Percentiles rank a stretch among this genome's conserved stretches.
Conservation (phyloP, 2,797 vertebrate species). For the Onychomys arenicola region DNA sequence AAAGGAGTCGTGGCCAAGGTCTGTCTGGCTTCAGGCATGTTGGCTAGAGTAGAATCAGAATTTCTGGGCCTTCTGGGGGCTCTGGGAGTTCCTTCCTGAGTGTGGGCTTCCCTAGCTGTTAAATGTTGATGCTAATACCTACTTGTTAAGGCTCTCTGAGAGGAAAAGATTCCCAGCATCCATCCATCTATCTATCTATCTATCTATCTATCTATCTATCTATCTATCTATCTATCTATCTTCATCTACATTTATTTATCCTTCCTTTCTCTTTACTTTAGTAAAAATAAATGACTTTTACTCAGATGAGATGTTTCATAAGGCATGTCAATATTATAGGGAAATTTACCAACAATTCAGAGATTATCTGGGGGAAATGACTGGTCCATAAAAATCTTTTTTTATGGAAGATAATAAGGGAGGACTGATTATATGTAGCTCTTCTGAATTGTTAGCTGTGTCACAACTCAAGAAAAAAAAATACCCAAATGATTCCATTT, state of each 20-base stretch:
- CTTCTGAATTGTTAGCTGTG: not conserved
- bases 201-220: too few relatives aligned
- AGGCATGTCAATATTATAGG: constrained; percentile 26
- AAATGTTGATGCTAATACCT: not conserved
- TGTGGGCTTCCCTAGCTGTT: not conserved
- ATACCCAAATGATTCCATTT: constrained; percentile 35
- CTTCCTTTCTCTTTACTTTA: not conserved
- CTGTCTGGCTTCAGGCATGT: not conserved
- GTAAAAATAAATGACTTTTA: constrained; percentile 55
- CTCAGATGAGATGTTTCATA: constrained; percentile 50
- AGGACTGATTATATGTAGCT: not conserved
- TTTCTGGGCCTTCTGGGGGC: not conserved
- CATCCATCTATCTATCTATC: too few relatives aligned
- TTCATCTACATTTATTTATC: not conserved
- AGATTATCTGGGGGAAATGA: constrained; percentile 10
- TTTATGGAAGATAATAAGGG: not conserved
- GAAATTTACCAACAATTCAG: constrained; percentile 61
- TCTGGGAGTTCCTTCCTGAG: not conserved
- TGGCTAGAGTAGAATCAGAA: not conserved
- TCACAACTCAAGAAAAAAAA: constrained; percentile 44
- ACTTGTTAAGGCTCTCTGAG: not conserved
- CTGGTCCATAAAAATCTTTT: constrained; percentile 32
- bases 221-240: too few relatives aligned
- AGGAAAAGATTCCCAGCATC: too few relatives aligned
- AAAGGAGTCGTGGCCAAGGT: not conserved